Percentiles rank a stretch among this genome's conserved stretches.
phyloP scores from a whole-genome alignment of 64 coral and sea anemone genomes.

The Montipora cactus region DNA sequence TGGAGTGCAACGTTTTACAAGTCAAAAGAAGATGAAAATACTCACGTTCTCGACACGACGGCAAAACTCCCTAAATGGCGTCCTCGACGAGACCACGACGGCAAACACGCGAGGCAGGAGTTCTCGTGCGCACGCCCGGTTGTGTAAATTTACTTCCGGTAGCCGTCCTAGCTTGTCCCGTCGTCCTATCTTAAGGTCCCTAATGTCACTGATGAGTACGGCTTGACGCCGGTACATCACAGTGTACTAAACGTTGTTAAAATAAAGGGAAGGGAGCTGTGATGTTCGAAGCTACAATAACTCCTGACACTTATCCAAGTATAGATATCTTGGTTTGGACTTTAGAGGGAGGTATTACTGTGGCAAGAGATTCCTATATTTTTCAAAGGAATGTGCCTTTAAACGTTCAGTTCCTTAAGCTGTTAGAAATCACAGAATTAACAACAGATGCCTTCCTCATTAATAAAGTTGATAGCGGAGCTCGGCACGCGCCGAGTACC shows the following conservation, averaged over 20 bases:
- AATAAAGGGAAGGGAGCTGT: not conserved
- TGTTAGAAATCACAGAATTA: not conserved
- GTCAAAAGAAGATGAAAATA: slow-evolving; percentile 70
- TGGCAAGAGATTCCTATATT: not conserved
- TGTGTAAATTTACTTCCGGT: slow-evolving; percentile 76
- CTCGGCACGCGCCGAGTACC: too few species aligned
- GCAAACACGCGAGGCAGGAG: slow-evolving; percentile 59
- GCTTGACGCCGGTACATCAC: slow-evolving; percentile 52
- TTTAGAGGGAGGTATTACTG: not conserved
- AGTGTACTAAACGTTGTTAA: not conserved
- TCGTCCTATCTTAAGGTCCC: slow-evolving; percentile 42
- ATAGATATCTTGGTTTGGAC: not conserved
- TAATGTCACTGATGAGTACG: slow-evolving; percentile 2
- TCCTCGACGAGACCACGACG: slow-evolving; percentile 69
- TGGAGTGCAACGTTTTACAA: slow-evolving; percentile 67
- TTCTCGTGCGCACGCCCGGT: slow-evolving; percentile 65
- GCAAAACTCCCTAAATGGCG: slow-evolving; percentile 71
- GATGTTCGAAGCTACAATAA: not conserved
- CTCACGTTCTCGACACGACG: slow-evolving; percentile 71
- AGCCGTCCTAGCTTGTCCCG: slow-evolving; percentile 63
- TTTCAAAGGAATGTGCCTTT: not conserved
- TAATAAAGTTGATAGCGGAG: not conserved
- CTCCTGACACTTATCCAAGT: not conserved
- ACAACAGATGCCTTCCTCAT: not conserved
- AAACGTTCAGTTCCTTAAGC: not conserved